Base-by-base conservation (phyloP, 2,888 invertebrate genomes). In the Polymixis lichenea region DNA sequence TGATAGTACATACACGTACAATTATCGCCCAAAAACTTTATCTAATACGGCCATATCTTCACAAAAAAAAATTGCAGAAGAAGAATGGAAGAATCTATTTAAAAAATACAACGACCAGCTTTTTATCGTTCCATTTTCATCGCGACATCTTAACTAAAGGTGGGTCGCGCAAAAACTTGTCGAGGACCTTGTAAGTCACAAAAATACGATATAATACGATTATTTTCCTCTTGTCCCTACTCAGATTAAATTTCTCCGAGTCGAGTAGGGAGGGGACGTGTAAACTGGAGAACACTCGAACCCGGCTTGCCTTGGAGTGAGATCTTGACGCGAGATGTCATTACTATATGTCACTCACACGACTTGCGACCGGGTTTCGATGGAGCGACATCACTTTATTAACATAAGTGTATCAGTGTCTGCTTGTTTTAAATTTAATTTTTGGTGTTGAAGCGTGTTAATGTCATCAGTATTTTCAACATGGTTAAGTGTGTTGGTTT, bases 171-270 rank as follows among this genome's bases (percentile, higher is more conserved):
- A 87, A 87, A 85, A 82, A 77, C 85, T 74, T 73, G 78, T 70
- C 67, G 51, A 80, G 74, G 49, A 62, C 64, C 86, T 86, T 83
- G 86, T 77, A 85, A 89, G 84, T 86, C 83, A 81, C 83, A 89
- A 91, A 91, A 91, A 89, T 88, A 83, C 79, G 89, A 87, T 87
- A 87, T 87, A 85, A 90, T 88, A 86, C 88, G 89, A 91, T 90
- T 90, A 88, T 90, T 90, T 89, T 89, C 90, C 87, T 85, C 88
- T 86, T 86, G 87, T 87, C 87, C 87, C 86, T 82, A 79, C 87
- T 88, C 88, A 89, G 92, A 92, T 93, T 93, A 92, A 93, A 93
- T 93, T 93, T 89, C 90, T 87, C 76, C 84, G 74, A 85, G 85
- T 80, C 68, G 88, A 88, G 87, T 74, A 64, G 80, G 72, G 78